Evolutionary conservation across 2,888 invertebrate species (phyloP).

Genomic region (Aquatica leii): DNA sequence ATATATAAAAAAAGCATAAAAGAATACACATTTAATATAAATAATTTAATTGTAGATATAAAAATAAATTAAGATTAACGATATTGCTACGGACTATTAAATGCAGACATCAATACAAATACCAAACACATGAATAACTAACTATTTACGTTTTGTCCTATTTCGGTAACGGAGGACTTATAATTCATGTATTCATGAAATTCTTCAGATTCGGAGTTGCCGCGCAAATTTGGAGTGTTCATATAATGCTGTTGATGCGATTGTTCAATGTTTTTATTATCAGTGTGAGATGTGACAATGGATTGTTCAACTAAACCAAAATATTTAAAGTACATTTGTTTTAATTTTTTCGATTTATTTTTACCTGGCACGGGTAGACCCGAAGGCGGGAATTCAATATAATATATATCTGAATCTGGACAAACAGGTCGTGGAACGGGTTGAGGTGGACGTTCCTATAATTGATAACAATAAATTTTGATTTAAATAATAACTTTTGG

Average conservation of each 20-base stretch:
- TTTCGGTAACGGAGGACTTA: slow-evolving; percentile 42
- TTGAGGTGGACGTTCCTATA: slow-evolving; percentile 53
- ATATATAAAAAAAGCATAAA: slow-evolving; percentile 10
- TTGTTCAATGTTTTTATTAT: slow-evolving; percentile 6
- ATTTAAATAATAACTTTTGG: not conserved
- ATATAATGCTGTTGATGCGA: slow-evolving; percentile 42
- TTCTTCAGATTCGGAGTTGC: slow-evolving; percentile 25
- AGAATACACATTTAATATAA: slow-evolving; percentile 9
- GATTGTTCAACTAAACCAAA: slow-evolving; percentile 5
- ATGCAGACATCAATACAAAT: slow-evolving; percentile 18
- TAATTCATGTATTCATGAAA: slow-evolving; percentile 55
- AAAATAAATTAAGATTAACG: slow-evolving; percentile 13
- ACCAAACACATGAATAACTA: not conserved
- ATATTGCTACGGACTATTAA: slow-evolving; percentile 12
- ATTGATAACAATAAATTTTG: slow-evolving; percentile 6
- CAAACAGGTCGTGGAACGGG: slow-evolving; percentile 49
- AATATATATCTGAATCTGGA: slow-evolving; percentile 58
- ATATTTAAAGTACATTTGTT: no score
- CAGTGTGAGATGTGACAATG: not conserved
- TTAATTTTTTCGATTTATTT: no score
- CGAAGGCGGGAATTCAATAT: slow-evolving; percentile 64
- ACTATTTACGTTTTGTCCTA: slow-evolving; percentile 10
- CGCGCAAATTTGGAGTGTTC: slow-evolving; percentile 42
- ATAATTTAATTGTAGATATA: slow-evolving; percentile 12
- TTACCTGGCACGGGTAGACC: slow-evolving; percentile 63